Evolutionary conservation across 2,113 vertebrate genomes (phyloP).

Genomic region (Oreochromis spilurus): DNA sequence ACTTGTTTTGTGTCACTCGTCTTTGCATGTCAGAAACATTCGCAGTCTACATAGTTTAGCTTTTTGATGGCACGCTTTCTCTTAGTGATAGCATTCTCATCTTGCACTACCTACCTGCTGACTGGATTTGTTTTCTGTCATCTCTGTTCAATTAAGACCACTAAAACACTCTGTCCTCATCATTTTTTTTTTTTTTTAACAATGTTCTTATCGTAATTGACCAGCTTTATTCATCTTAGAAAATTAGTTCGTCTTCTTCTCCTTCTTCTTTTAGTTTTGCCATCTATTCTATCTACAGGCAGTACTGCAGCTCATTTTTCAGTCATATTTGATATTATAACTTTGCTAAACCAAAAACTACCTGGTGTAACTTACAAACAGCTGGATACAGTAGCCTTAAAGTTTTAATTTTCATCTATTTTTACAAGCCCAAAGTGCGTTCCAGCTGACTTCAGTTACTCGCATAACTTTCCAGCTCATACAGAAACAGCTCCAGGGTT

Average conservation of each 20-base stretch:
- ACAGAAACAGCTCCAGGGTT: rapidly evolving
- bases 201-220: not conserved
- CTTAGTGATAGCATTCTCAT: not conserved
- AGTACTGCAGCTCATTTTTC: rapidly evolving
- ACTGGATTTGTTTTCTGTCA: not conserved
- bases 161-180: not conserved
- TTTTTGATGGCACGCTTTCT: not conserved
- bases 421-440: not conserved
- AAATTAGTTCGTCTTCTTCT: not conserved
- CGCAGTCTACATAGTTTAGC: not conserved
- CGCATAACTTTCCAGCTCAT: not conserved
- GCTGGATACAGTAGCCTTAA: not conserved
- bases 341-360: not conserved
- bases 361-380: not conserved
- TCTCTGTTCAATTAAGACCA: not conserved
- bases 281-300: not conserved
- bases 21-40: not conserved
- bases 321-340: not conserved
- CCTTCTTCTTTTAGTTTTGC: not conserved
- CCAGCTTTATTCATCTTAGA: not conserved
- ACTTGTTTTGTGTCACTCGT: not conserved
- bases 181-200: not conserved
- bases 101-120: not conserved
- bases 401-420: rapidly evolving
- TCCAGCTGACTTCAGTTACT: not conserved